Base-by-base conservation (phyloP, 2,888 invertebrate genomes). In the Caradrina clavipalpis region DNA sequence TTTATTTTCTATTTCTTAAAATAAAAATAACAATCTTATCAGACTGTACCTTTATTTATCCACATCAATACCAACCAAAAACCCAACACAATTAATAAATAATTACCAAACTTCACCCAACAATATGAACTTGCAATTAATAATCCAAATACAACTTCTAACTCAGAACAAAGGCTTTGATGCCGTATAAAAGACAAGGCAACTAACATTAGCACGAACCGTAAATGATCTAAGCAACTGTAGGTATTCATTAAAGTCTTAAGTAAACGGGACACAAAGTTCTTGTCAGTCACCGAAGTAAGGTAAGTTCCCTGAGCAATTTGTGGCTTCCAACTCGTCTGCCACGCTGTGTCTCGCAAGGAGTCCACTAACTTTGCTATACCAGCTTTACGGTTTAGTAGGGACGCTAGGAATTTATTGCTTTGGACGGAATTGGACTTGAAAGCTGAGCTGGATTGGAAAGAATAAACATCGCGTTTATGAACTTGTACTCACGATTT, bases 201-300 rank as follows among this genome's bases (percentile, higher is more conserved):
- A 65, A 68, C 68, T 77, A 76, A 66, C 62, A 80, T 62, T 51
- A 69, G 61, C 69, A 62, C 51, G 61, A 65, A 65, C 59, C 71
- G 65, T 81, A 76, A 78, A 78, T 81, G 78, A 78, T 78, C 73
- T 77, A 78, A 80, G 82, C 81, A 77, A 75, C 79, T 77, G 73
- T 78, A 78, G 79, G 86, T 85, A 88, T 89, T 89, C 89, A 89
- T 89, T 89, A 88, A 85, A 88, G 82, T 82, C 85, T 84, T 83
- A 83, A 85, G 85, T 85, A 85, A 88, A 88, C 85, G 87, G 86
- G 88, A 89, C 87, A 83, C 88, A 81, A 90, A 92, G 91, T 91
- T 88, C 69, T 79, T 86, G 90, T 91, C 93, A 90, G 87, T 93
- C 91, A 90, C 84, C 78, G 81, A 78, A 66, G 69, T 73, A 81